Percentiles rank a stretch among this genome's conserved stretches.
Conservation (phyloP, 2,113 vertebrate genomes). For the Paraplagusia blochii region DNA sequence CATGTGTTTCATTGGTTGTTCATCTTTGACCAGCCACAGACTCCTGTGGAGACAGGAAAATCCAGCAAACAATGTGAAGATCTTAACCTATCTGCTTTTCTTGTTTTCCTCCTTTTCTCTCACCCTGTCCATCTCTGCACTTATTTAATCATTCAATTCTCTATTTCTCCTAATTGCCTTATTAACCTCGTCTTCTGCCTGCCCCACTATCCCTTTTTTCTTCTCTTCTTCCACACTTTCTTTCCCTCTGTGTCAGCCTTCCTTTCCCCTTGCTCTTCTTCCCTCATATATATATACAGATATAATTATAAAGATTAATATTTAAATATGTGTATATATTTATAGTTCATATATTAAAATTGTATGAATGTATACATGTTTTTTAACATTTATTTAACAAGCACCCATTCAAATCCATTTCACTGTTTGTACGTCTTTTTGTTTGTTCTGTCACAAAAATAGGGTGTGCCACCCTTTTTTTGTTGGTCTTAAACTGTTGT, state of each 20-base stretch:
- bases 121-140: constrained; percentile 47
- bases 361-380: no score
- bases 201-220: constrained; percentile 9
- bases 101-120: constrained; percentile 65
- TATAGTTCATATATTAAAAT: no score
- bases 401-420: constrained; percentile 15
- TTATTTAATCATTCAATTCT: constrained; percentile 64
- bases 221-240: constrained; percentile 12
- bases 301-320: no score
- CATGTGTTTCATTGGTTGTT: constrained; percentile 28
- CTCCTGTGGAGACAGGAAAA: constrained; percentile 45
- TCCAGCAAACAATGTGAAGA: constrained; percentile 40
- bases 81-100: constrained; percentile 68
- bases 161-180: constrained; percentile 66
- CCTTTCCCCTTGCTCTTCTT: constrained; percentile 6
- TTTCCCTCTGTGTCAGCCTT: constrained; percentile 6
- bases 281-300: not conserved
- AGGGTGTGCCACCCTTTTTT: constrained; percentile 52
- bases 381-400: constrained; percentile 8
- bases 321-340: no score
- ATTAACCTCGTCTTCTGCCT: constrained; percentile 66
- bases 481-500: constrained; percentile 39
- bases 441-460: constrained; percentile 15
- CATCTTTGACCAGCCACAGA: constrained; percentile 22
- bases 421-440: constrained; percentile 46